Base-by-base conservation (phyloP, 2,888 invertebrate genomes). In the Homarus gammarus region DNA sequence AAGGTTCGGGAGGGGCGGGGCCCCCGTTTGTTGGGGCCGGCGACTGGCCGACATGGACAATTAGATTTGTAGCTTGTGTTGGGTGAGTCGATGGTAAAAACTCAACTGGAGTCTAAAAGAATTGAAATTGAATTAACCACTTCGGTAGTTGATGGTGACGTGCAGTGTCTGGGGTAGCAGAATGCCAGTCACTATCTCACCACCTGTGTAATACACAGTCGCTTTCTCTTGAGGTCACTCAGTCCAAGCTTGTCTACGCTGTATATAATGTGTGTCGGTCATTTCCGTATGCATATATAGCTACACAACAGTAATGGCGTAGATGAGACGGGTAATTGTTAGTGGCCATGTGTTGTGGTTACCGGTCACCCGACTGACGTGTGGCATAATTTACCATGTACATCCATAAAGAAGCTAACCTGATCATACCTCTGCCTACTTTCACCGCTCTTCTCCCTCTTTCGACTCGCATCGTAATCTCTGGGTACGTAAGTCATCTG, bases 371-470 rank as follows among this genome's bases (percentile, higher is more conserved):
- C n/a, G 31, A 70, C 18, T 22, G 70, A 15, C 15, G 36, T 70
- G 70, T 31, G 31, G 70, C 70, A 70, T 70, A 70, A 70, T 31
- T 22, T 70, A 70, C 27, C 31, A 70, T 27, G 31, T 70, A 70
- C 31, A 70, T 70, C 70, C 70, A 70, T 70, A 36, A 33, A 70
- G 70, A 70, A 18, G 70, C 15, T 70, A 70, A 70, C 70, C 18
- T 31, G 15, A 70, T 31, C 70, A 70, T 33, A 70, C 70, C 70
- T 31, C 33, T 18, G 70, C 5, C 27, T 33, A 31, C 70, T 27
- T 70, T 70, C 70, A 70, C 31, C 6, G 44, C 44, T 5, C 44
- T 8, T 44, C 5, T 44, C 44, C 6, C 44, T 44, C 12, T 44
- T 12, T 44, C 44, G 44, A 44, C 44, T 44, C 6, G 6, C 44